Evolutionary conservation across 2,113 vertebrate genomes (phyloP), one percentile per base, ranked within the genome.

Genomic region (Balaeniceps rex): DNA sequence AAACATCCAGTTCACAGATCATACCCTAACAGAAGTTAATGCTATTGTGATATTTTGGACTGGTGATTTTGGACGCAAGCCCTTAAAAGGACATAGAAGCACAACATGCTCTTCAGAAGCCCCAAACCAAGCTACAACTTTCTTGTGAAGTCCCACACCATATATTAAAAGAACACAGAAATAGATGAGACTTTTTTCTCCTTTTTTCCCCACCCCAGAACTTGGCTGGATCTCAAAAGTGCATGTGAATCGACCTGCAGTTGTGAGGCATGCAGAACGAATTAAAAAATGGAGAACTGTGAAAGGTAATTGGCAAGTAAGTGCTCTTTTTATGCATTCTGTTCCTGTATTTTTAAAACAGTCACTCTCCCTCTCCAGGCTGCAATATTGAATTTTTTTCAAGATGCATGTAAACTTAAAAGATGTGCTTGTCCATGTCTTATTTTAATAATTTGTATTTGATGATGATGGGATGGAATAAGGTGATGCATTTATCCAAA

Each of bases 231-330:
- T 99, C 42, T 98, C 98, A 46, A 98, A 96, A 91, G 98, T 99
- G 19, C 94, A 98, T 33, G 99, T 99, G 88, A 99, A 99, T 97
- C 99, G 98, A 7, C 99, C 99, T 33, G 99, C 99, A 21, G 98
- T 99, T 66, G 94, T 99, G 87, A 98, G 98, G 95, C 98, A 99
- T 44, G 98, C 99, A 21, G 98, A 99, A 68, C 98, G 98, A 29
- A 98, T 99, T 92, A 99, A 99, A 96, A 95, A 98, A 34, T 96
- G 97, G 46, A 99, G 98, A 87, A 97, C 98, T 5, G 94, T 99
- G 63, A 99, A 98, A 95, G 99, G 99, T 81, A 98, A 99, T 95
- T 99, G 99, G 99, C 99, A 99, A 98, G 99, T 99, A 97, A 96
- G 97, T 88, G 64, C 81, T 65, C 90, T 87, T 84, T 76, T 86